Conservation (phyloP, 2,797 vertebrate species). For the Halcyon leucocephala region DNA sequence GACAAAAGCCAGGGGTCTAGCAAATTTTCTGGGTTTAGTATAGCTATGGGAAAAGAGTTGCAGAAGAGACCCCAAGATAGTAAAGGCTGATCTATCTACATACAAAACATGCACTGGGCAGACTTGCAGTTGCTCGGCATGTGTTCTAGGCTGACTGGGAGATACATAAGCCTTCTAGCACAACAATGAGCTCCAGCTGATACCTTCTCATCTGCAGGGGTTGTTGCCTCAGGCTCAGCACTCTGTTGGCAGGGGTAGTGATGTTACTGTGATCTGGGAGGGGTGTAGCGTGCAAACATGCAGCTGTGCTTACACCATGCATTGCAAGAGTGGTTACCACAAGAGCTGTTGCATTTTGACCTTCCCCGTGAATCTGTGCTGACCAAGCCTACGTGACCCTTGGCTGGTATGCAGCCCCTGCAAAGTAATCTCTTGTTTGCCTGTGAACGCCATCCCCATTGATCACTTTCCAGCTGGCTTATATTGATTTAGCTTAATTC, state of each 20-base stretch:
- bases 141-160: neutral
- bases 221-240: neutral
- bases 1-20: neutral
- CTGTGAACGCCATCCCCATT: neutral
- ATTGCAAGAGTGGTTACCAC: neutral
- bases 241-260: neutral
- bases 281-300: neutral
- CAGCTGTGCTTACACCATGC: neutral
- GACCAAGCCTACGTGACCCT: neutral
- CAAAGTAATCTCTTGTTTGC: constrained; percentile 15
- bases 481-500: constrained; percentile 57
- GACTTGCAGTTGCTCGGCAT: neutral
- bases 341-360: neutral
- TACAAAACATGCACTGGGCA: rapidly evolving
- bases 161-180: neutral
- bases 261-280: neutral
- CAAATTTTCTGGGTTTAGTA: neutral
- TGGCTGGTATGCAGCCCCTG: neutral
- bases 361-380: neutral
- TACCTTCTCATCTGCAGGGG: rapidly evolving
- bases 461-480: constrained; percentile 47
- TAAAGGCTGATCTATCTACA: neutral
- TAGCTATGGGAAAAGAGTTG: neutral
- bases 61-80: neutral
- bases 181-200: neutral